Percentiles rank a stretch among this genome's conserved stretches.
phyloP scores from a whole-genome alignment of 1,140 invertebrate species.

The Lanistes nyassanus region DNA sequence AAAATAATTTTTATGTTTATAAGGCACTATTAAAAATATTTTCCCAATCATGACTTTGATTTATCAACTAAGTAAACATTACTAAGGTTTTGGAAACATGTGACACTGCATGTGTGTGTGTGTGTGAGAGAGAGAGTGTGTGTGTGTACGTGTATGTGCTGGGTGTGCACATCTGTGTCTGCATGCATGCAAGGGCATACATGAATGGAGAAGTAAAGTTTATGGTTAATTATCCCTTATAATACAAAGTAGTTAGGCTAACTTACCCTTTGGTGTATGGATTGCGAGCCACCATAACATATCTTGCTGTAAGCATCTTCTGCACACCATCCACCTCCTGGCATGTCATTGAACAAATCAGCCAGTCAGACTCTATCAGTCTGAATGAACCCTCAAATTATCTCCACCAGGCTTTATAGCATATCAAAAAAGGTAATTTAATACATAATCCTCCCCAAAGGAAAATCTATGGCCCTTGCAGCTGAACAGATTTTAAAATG shows the following conservation, averaged over 20 bases:
- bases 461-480: too few relatives aligned
- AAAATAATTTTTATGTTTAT: too few relatives aligned
- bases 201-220: background rate
- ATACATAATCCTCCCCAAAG: too few relatives aligned
- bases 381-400: too few relatives aligned
- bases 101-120: slow-evolving; percentile 11
- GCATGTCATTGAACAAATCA: slow-evolving; percentile 15
- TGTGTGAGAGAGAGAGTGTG: background rate
- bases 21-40: too few relatives aligned
- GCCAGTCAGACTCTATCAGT: too few relatives aligned
- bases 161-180: slow-evolving; percentile 4
- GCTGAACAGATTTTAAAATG: too few relatives aligned
- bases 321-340: slow-evolving; percentile 66
- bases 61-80: background rate
- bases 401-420: too few relatives aligned
- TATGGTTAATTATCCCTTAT: background rate
- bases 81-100: background rate
- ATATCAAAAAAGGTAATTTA: too few relatives aligned
- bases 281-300: slow-evolving; percentile 78
- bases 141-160: background rate
- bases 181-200: background rate
- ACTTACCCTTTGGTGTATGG: slow-evolving; percentile 49
- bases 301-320: slow-evolving; percentile 74
- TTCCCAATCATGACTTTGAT: too few relatives aligned
- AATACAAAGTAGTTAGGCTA: background rate